These are phyloP conservation scores for Nannospalax galili DNA, from an alignment of 2,113 vertebrate genomes.

Conservation along the genomic window DNA sequence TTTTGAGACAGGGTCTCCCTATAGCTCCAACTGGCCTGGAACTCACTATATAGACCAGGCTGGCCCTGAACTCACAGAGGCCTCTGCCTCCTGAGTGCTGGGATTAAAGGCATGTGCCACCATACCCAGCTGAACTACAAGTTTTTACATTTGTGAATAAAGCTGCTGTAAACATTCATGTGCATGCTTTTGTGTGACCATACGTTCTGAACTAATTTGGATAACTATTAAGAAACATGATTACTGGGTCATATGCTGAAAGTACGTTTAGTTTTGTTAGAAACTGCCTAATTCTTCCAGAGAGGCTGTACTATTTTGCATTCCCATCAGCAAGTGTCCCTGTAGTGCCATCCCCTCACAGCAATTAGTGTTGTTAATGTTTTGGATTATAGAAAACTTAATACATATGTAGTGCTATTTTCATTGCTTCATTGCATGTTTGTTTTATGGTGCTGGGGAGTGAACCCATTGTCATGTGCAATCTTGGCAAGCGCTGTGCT, in stretches of 20 bases:
- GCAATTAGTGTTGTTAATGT: not conserved
- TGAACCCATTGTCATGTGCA: too few relatives aligned
- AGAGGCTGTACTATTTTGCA: not conserved
- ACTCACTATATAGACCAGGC: too few relatives aligned
- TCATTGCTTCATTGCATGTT: not conserved
- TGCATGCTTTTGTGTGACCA: not conserved
- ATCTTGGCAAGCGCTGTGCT: too few relatives aligned
- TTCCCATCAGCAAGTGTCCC: not conserved
- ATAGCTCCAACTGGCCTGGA: too few relatives aligned
- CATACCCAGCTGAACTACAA: too few relatives aligned
- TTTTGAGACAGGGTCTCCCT: too few relatives aligned
- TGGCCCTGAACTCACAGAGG: too few relatives aligned
- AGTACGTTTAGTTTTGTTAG: slow-evolving; percentile 22
- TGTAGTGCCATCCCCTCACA: not conserved
- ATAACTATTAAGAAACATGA: too few relatives aligned
- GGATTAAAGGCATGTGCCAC: too few relatives aligned
- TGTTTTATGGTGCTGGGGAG: too few relatives aligned
- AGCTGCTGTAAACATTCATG: not conserved
- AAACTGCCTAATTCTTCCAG: not conserved
- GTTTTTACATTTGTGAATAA: too few relatives aligned
- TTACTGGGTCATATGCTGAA: not conserved
- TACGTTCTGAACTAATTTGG: slow-evolving; percentile 35
- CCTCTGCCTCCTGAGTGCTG: too few relatives aligned
- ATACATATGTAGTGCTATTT: not conserved
- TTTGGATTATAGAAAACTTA: not conserved